Conservation (phyloP, 2,113 vertebrate species). For the Colistium nudipinnis region DNA sequence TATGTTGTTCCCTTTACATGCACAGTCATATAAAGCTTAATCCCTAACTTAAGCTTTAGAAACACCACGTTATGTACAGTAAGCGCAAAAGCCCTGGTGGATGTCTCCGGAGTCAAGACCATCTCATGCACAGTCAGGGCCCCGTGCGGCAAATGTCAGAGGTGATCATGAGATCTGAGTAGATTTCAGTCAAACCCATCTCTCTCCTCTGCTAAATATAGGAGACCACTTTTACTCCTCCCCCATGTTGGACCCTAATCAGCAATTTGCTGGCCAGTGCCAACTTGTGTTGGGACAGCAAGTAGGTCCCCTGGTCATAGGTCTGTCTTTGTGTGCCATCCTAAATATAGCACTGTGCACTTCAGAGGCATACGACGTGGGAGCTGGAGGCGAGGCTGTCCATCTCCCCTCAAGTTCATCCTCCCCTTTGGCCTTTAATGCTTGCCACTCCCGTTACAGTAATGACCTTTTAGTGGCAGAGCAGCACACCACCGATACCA, state of each 20-base stretch:
- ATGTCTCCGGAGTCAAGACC: conserved; percentile 10
- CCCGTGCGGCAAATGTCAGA: conserved; percentile 76
- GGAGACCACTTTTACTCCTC: conserved; percentile 11
- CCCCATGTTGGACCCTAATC: background rate
- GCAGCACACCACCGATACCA: conserved; percentile 58
- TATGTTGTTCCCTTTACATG: background rate
- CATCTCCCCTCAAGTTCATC: conserved; percentile 39
- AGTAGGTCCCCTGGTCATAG: conserved; percentile 4
- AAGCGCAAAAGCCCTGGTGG: background rate
- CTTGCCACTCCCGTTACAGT: conserved; percentile 83
- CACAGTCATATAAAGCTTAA: background rate
- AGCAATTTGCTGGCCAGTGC: conserved; percentile 8
- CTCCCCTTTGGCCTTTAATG: conserved; percentile 83
- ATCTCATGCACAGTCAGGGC: conserved; percentile 28
- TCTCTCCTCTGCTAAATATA: conserved; percentile 79
- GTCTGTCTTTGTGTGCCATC: conserved; percentile 50
- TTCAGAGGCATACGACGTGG: conserved; percentile 8
- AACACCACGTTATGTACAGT: conserved; percentile 1
- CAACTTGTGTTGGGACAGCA: conserved; percentile 11
- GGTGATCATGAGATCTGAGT: conserved; percentile 51
- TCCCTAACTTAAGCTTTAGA: background rate
- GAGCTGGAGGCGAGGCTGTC: conserved; percentile 11
- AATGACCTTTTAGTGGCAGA: conserved; percentile 77
- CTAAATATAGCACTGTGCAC: conserved; percentile 57
- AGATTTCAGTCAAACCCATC: conserved; percentile 69